A percentile compares a stretch with the other conserved stretches of the same genome.
Conservation (phyloP, 1,140 invertebrate species). For the Drosophila sulfurigaster region DNA sequence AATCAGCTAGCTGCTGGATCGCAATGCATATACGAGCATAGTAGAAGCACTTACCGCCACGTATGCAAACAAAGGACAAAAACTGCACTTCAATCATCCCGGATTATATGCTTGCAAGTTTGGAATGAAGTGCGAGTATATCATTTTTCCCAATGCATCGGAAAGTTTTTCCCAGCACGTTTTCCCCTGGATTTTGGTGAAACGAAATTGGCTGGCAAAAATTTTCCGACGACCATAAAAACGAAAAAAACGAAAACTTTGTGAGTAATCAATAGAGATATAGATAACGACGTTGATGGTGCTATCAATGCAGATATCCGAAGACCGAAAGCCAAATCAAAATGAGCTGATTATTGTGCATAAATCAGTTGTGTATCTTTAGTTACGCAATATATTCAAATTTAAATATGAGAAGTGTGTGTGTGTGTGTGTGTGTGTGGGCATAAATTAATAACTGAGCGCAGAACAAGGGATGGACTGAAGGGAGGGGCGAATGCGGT, state of each 20-base stretch:
- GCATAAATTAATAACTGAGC: slow-evolving; percentile 76
- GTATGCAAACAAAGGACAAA: slow-evolving; percentile 15
- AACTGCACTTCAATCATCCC: slow-evolving; percentile 41
- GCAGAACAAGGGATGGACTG: neutral
- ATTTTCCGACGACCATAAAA: neutral
- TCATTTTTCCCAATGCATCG: slow-evolving; percentile 22
- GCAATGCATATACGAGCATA: neutral
- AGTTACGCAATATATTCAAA: slow-evolving; percentile 51
- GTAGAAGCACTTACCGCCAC: slow-evolving; percentile 1
- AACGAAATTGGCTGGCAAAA: slow-evolving; percentile 13
- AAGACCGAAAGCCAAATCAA: slow-evolving; percentile 20
- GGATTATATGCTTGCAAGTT: slow-evolving; percentile 25
- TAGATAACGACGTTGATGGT: slow-evolving; percentile 19
- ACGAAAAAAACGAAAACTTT: neutral
- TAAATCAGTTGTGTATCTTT: slow-evolving; percentile 42
- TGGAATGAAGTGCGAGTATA: slow-evolving; percentile 9
- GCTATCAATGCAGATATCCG: neutral
- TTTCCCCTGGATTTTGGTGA: neutral
- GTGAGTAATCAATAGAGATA: slow-evolving; percentile 12
- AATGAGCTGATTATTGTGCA: slow-evolving; percentile 44
- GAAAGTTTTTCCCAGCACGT: slow-evolving; percentile 25
- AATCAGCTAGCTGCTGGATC: neutral
- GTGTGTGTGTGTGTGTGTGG: slow-evolving; percentile 14
- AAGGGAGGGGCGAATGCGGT: slow-evolving; percentile 32
- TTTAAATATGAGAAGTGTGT: neutral